Base-by-base conservation (phyloP, 2,113 vertebrate genomes). In the Neolamprologus toae region DNA sequence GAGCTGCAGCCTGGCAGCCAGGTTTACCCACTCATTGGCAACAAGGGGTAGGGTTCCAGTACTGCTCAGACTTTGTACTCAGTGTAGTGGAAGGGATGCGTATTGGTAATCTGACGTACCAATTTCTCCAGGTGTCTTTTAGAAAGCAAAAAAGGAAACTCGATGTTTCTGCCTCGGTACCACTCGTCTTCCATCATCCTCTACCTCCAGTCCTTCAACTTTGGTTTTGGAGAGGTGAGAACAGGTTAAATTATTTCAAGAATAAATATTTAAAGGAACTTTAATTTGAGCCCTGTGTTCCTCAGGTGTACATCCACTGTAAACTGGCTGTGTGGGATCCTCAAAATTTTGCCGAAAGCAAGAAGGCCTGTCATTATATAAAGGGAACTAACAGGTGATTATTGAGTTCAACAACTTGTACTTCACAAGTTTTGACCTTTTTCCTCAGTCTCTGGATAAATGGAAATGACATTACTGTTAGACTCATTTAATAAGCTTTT, bases 261-360 rank as follows among this genome's bases (percentile, higher is more conserved):
- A 81, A 12, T 28, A 4, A 33, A 23, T 2, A 6, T 59, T 23
- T 23, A 23, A 7, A 45, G 35, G 12, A 31, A 28, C 16, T 49
- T 49, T 9, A 17, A 28, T 16, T 63, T 0, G 1, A 26, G 40
- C 10, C 6, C 81, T 89, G 12, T 86, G 19, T 9, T 83, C 17
- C 81, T 21, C 66, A 98, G 97, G 90, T 97, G 4, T 97, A 95
- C 84, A 94, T 97, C 51, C 97, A 97, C 54, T 97, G 95, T 81
- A 96, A 95, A 7, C 81, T 96, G 82, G 57, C 94, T 1, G 94
- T 93, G 2, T 97, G 97, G 97, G 96, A 97, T 73, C 96, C 96
- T 19, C 80, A 92, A 1, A 9, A 9, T n/a, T 21, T 94, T 7
- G 87, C 90, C 2, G 73, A 93, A 61, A 85, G 8, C 3, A 97